Evolutionary conservation across 2,888 invertebrate species (phyloP).

Genomic region (Cerastis leucographa): DNA sequence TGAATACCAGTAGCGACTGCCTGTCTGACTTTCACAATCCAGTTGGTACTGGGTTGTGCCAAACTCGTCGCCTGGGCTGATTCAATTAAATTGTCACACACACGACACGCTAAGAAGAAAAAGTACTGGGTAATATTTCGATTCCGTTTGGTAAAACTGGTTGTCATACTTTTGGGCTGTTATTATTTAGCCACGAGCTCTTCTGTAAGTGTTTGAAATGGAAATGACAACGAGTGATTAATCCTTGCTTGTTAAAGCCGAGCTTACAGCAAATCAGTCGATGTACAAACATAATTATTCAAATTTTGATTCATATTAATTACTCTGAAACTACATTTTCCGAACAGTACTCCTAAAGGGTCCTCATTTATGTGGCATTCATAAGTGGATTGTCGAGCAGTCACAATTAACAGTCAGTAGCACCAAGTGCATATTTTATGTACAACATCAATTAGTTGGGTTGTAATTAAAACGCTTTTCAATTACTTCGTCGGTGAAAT

Average conservation of each 20-base stretch:
- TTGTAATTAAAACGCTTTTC: slow-evolving; percentile 74
- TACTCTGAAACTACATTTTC: slow-evolving; percentile 24
- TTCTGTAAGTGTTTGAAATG: no score
- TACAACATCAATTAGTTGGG: slow-evolving; percentile 68
- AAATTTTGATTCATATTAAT: slow-evolving; percentile 25
- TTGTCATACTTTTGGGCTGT: no score
- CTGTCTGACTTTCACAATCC: no score
- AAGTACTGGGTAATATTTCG: no score
- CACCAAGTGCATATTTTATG: slow-evolving; percentile 69
- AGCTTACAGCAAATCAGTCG: background rate
- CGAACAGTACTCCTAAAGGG: slow-evolving; percentile 38
- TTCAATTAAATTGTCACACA: no score
- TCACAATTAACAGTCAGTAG: slow-evolving; percentile 57
- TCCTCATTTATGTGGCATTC: slow-evolving; percentile 45
- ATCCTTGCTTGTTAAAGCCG: background rate
- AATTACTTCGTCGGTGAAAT: slow-evolving; percentile 67
- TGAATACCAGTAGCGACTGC: no score
- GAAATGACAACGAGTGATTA: background rate
- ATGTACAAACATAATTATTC: background rate
- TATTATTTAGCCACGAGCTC: no score
- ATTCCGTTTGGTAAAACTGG: no score
- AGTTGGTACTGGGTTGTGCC: no score
- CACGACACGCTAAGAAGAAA: no score
- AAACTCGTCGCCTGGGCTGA: no score
- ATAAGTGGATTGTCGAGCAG: slow-evolving; percentile 56